Evolutionary conservation across 1,140 invertebrate species (phyloP).

Genomic region (Pinna nobilis): DNA sequence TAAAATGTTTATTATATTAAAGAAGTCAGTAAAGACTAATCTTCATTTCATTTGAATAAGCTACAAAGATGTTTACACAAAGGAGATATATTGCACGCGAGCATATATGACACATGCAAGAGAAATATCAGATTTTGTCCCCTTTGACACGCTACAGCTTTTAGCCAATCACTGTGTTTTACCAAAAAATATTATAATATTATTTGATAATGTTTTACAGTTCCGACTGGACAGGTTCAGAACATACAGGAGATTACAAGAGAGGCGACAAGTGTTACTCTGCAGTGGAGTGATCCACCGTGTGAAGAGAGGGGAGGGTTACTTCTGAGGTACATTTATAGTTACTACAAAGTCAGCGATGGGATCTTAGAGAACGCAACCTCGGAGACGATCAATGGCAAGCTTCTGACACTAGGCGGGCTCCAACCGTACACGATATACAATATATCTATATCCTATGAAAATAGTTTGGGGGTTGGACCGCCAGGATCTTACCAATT

Average conservation of each 20-base stretch:
- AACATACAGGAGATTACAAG: slow-evolving; percentile 22
- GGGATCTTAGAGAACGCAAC: not conserved
- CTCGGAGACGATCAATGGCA: not conserved
- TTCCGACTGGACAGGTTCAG: slow-evolving; percentile 46
- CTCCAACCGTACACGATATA: slow-evolving; percentile 55
- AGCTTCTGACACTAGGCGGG: not conserved
- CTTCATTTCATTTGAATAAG: too few species aligned
- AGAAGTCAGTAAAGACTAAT: too few species aligned
- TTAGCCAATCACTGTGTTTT: too few species aligned
- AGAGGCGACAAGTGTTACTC: slow-evolving; percentile 25
- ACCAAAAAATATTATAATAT: not conserved
- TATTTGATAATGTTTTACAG: slow-evolving; percentile 33
- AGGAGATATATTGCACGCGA: too few species aligned
- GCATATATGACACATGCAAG: too few species aligned
- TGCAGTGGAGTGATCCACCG: slow-evolving; percentile 43
- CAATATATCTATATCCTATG: slow-evolving; percentile 47
- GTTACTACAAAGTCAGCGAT: not conserved
- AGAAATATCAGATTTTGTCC: too few species aligned
- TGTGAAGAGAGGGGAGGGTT: slow-evolving; percentile 56
- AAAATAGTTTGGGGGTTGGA: slow-evolving; percentile 54
- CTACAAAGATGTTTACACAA: too few species aligned
- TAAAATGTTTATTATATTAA: too few species aligned
- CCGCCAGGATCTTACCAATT: slow-evolving; percentile 14
- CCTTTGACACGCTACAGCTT: too few species aligned
- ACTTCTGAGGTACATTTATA: slow-evolving; percentile 4